These are phyloP conservation scores for Cydia pomonella DNA, from an alignment of 1,140 invertebrate genomes.

Conservation along the genomic window DNA sequence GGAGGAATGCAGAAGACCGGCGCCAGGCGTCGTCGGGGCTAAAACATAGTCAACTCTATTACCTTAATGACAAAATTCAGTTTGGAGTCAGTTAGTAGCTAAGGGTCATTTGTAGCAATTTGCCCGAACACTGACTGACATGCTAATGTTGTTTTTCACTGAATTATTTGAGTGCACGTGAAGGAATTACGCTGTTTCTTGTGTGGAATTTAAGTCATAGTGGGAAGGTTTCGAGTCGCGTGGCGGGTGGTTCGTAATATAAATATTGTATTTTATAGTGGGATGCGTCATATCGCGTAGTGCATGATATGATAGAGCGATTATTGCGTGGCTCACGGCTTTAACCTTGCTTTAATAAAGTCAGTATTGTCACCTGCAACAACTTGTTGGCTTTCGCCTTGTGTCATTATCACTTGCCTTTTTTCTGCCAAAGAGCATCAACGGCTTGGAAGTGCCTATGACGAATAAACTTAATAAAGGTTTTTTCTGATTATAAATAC, in stretches of 20 bases:
- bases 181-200: background rate
- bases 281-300: background rate
- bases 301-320: too few relatives aligned
- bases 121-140: constrained; percentile 9
- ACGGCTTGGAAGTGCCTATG: too few relatives aligned
- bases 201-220: background rate
- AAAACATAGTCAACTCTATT: background rate
- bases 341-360: too few relatives aligned
- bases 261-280: too few relatives aligned
- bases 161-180: constrained; percentile 13
- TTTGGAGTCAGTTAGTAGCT: background rate
- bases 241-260: background rate
- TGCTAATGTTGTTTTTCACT: constrained; percentile 11
- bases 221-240: background rate
- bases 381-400: too few relatives aligned
- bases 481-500: too few relatives aligned
- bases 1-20: background rate
- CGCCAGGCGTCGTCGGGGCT: background rate
- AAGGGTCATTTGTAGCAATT: constrained; percentile 17
- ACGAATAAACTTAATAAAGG: too few relatives aligned
- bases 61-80: background rate
- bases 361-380: too few relatives aligned
- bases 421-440: too few relatives aligned
- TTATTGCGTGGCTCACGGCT: too few relatives aligned
- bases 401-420: too few relatives aligned